Percentiles rank a stretch among this genome's conserved stretches.
These are phyloP conservation scores for Apamea epomidion DNA, from an alignment of 2,888 invertebrate genomes.

Conservation along the genomic window DNA sequence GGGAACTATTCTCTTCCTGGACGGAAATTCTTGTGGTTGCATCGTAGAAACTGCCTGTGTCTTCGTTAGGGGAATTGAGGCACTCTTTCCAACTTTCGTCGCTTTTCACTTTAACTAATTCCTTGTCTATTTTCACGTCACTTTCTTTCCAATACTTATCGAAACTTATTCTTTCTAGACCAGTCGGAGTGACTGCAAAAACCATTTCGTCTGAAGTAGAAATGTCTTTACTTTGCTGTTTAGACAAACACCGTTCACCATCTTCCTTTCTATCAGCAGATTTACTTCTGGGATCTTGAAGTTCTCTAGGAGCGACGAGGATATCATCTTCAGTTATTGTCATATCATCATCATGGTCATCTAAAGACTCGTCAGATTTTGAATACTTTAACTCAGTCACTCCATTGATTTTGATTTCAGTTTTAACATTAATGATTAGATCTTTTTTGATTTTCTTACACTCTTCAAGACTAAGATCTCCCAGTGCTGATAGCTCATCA, in stretches of 20 bases:
- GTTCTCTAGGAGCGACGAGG: conserved; percentile 81
- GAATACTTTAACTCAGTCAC: conserved; percentile 79
- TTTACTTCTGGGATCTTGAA: conserved; percentile 81
- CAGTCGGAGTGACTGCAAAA: conserved; percentile 89
- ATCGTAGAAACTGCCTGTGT: conserved; percentile 78
- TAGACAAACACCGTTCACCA: conserved; percentile 79
- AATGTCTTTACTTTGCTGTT: conserved; percentile 88
- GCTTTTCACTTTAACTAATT: conserved; percentile 81
- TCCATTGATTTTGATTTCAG: conserved; percentile 79
- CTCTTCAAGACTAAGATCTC: conserved; percentile 87
- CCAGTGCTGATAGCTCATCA: conserved; percentile 86
- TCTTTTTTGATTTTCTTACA: conserved; percentile 75
- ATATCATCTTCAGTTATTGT: conserved; percentile 88
- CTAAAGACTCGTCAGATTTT: conserved; percentile 86
- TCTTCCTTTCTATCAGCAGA: conserved; percentile 77
- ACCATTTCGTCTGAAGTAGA: conserved; percentile 90
- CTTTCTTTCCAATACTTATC: conserved; percentile 88
- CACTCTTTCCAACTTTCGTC: conserved; percentile 88
- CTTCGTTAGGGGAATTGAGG: conserved; percentile 80
- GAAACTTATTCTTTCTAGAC: conserved; percentile 88
- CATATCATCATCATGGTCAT: conserved; percentile 87
- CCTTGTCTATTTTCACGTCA: conserved; percentile 74
- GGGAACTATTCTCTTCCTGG: conserved; percentile 83
- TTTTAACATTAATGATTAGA: conserved; percentile 69
- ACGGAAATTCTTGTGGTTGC: conserved; percentile 81